These are phyloP conservation scores for Scaptomyza reducta DNA, from an alignment of 2,888 invertebrate species.

Conservation along the genomic window DNA sequence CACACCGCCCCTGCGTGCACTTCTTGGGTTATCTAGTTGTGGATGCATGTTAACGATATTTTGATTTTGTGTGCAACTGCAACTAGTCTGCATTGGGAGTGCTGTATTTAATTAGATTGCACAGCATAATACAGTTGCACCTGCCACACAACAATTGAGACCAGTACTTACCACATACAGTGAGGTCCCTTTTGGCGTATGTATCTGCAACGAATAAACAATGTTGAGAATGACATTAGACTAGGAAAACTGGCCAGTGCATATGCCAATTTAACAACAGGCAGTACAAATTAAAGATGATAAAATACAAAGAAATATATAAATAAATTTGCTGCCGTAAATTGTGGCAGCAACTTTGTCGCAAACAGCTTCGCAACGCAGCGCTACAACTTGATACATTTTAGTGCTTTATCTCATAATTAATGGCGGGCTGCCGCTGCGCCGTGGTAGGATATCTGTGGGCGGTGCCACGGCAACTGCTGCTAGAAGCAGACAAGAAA, in stretches of 20 bases:
- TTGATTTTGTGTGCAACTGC: constrained; percentile 41
- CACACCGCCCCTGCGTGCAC: background rate
- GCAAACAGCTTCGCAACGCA: constrained; percentile 60
- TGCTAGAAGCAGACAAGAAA: constrained; percentile 76
- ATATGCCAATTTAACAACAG: constrained; percentile 47
- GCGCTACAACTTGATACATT: constrained; percentile 74
- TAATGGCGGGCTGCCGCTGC: constrained; percentile 66
- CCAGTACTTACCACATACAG: constrained; percentile 42
- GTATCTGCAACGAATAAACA: constrained; percentile 25
- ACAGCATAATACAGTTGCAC: constrained; percentile 37
- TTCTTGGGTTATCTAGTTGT: background rate
- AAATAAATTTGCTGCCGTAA: constrained; percentile 66
- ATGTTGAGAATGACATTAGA: constrained; percentile 16
- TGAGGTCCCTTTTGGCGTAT: background rate
- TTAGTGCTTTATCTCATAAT: constrained; percentile 80
- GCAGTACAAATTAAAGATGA: constrained; percentile 41
- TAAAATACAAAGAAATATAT: constrained; percentile 25
- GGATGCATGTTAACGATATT: constrained; percentile 52
- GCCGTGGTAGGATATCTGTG: constrained; percentile 9
- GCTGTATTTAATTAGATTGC: constrained; percentile 49
- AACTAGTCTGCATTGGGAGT: constrained; percentile 3
- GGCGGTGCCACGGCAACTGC: constrained; percentile 50
- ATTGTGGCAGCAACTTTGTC: constrained; percentile 76
- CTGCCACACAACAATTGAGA: constrained; percentile 31
- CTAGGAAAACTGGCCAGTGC: constrained; percentile 4